Evolutionary conservation across 2,797 vertebrate genomes (phyloP).

Genomic region (Sebastiscus albofasciatus): DNA sequence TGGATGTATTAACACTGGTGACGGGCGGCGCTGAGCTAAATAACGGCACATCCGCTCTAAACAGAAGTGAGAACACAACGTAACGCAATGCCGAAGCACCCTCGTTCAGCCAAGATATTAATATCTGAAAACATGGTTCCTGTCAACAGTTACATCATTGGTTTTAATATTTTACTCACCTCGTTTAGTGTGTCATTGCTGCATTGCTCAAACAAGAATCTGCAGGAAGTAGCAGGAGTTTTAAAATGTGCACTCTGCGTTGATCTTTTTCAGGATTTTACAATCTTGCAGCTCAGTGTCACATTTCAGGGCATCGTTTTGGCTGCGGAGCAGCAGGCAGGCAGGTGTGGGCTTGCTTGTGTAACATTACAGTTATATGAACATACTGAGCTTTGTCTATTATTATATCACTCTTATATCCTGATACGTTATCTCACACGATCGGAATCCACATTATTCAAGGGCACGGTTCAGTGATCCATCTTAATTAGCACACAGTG

Average conservation of each 20-base stretch:
- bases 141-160: neutral
- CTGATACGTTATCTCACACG: neutral
- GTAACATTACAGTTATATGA: neutral
- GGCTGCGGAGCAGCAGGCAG: neutral
- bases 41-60: too few relatives aligned
- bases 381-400: neutral
- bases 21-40: too few relatives aligned
- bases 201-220: neutral
- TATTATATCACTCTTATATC: neutral
- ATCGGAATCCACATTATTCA: slow-evolving; percentile 34
- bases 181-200: neutral
- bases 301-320: neutral
- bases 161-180: neutral
- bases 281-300: neutral
- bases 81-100: too few relatives aligned
- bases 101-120: too few relatives aligned
- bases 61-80: too few relatives aligned
- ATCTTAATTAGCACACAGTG: neutral
- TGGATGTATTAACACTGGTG: too few relatives aligned
- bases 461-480: slow-evolving; percentile 1
- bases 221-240: neutral
- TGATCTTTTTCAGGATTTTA: neutral
- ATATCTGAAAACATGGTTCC: neutral
- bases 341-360: slow-evolving; percentile 5
- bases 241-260: neutral